These are phyloP conservation scores for Tipula confusa DNA, from an alignment of 2,888 invertebrate species.

Conservation along the genomic window DNA sequence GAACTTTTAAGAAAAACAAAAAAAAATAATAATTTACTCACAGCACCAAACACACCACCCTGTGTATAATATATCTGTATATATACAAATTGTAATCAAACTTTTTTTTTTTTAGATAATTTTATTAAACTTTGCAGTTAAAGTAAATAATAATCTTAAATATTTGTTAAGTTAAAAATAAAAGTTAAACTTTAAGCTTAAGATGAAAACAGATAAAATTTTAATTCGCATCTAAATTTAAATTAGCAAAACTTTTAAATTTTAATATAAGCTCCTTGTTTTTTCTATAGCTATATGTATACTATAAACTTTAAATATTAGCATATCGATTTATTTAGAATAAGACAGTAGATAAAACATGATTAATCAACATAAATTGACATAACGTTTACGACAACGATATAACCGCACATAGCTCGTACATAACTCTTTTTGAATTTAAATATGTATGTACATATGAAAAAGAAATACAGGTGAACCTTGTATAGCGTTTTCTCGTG, in stretches of 20 bases:
- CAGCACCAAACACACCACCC: too few relatives aligned
- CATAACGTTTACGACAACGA: neutral
- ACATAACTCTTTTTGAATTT: neutral
- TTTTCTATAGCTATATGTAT: neutral
- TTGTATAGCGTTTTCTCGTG: neutral
- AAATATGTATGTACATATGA: too few relatives aligned
- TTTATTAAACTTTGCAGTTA: too few relatives aligned
- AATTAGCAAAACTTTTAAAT: conserved; percentile 1
- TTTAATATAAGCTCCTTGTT: neutral
- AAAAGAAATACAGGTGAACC: neutral
- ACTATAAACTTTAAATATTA: neutral
- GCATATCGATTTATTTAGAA: neutral
- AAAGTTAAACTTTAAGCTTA: too few relatives aligned
- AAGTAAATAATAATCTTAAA: too few relatives aligned
- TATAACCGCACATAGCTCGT: neutral
- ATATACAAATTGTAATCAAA: too few relatives aligned
- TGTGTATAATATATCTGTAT: too few relatives aligned
- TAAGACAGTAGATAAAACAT: neutral
- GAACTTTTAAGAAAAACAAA: neutral
- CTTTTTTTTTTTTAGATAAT: too few relatives aligned
- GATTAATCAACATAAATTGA: neutral
- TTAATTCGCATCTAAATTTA: too few relatives aligned
- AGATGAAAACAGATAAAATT: too few relatives aligned
- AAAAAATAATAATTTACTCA: too few relatives aligned
- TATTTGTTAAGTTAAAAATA: too few relatives aligned